Conservation (phyloP, 1,140 invertebrate species). For the Steinernema khuongi region DNA sequence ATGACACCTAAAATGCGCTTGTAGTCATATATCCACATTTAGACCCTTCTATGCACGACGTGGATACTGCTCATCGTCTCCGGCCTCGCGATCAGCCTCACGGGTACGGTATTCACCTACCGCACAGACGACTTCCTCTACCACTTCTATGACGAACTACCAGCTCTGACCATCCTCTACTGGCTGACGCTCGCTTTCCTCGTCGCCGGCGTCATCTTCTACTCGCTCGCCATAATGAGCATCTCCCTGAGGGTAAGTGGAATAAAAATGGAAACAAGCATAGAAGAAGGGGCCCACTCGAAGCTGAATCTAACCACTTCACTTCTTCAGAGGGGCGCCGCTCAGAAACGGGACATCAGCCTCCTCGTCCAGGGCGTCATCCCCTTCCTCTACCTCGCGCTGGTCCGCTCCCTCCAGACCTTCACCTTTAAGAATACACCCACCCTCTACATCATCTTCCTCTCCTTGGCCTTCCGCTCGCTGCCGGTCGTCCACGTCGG, state of each 20-base stretch:
- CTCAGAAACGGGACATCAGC: not conserved
- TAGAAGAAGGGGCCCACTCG: too few relatives aligned
- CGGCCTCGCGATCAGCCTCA: not conserved
- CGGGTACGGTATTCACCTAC: not conserved
- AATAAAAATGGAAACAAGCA: too few relatives aligned
- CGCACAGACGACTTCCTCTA: not conserved
- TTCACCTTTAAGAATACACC: not conserved
- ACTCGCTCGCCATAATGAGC: not conserved
- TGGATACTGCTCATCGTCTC: not conserved
- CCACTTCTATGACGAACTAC: not conserved
- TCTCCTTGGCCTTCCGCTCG: not conserved
- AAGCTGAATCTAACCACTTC: not conserved
- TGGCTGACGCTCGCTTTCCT: not conserved
- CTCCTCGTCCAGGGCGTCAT: conserved; percentile 1
- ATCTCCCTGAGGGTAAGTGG: not conserved
- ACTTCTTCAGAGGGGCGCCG: not conserved
- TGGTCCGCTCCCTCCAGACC: not conserved
- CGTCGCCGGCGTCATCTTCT: not conserved
- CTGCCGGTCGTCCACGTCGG: not conserved
- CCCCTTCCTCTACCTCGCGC: not conserved
- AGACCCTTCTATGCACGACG: too few relatives aligned
- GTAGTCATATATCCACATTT: too few relatives aligned
- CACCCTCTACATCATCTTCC: not conserved
- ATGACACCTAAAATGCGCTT: too few relatives aligned
- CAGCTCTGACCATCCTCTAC: not conserved